Evolutionary conservation across 2,113 vertebrate genomes (phyloP), one percentile per base, ranked within the genome.

Genomic region (Suncus etruscus): DNA sequence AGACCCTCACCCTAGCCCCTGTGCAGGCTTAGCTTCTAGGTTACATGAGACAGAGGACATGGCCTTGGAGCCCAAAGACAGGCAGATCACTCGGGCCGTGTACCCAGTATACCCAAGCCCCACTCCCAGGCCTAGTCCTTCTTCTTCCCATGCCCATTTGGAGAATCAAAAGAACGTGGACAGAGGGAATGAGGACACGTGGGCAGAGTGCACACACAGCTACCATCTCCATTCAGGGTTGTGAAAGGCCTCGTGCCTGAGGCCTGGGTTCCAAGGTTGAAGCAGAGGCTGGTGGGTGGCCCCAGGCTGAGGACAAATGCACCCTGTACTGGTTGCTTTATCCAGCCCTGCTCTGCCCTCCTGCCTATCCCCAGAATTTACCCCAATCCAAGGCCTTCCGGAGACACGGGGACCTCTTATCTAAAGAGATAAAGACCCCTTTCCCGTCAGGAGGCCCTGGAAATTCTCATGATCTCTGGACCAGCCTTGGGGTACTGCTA

Each of bases 371-470:
- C 45, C 31, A 54, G 14, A 20, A 47, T 69, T 86, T 54, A 31
- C 66, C 89, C 86, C 74, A 74, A 78, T 73, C 68, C 3, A 11
- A 66, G 81, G 45, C 72, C 77, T 75, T 75, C 58, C 25, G 22
- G 29, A 32, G 74, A 66, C 48, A 86, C 68, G 86, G 45, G 63
- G 39, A 31, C 25, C 58, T 77, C 86, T 92, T 93, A 95, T 94
- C 89, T 89, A 48, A n/a, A 32, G 58, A 89, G 93, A 96, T 94
- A 94, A 95, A 92, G 74, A 50, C 50, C 63, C 69, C 81, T 39
- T 69, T 39, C 80, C 11, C 79, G 74, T 31, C 4, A 39, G 18
- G 8, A 85, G 94, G 72, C 91, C 91, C 94, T 92, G 87, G 39
- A 45, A 69, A 39, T 24, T n/a, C 76, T 68, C n/a, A 25, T 18